Percentiles rank a stretch among this genome's conserved stretches.
phyloP scores from a whole-genome alignment of 2,113 vertebrate genomes.

The Bolborhynchus lineola region DNA sequence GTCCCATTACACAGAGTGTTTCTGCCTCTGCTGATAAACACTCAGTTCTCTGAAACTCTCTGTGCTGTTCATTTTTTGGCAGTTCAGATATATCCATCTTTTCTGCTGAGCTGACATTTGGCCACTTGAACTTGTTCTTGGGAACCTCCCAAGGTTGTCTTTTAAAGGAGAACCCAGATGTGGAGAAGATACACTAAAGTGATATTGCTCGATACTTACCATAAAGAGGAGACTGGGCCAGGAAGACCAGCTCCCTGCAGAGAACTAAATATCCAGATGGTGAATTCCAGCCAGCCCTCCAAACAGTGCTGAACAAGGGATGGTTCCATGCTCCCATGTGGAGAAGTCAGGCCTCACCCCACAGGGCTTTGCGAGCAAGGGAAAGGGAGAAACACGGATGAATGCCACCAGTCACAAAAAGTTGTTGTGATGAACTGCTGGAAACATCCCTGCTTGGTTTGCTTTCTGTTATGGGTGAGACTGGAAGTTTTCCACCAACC shows the following conservation, averaged over 20 bases:
- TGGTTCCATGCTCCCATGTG: not conserved
- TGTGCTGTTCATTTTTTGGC: not conserved
- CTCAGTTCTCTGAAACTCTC: not conserved
- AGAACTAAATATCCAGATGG: slow-evolving; percentile 32
- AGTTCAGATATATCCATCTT: not conserved
- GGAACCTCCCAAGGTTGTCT: not conserved
- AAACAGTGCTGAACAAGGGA: not conserved
- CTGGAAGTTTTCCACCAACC: not conserved
- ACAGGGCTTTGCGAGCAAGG: not conserved
- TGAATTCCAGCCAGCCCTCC: not conserved
- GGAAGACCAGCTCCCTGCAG: not conserved
- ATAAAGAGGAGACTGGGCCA: not conserved
- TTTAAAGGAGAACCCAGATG: not conserved
- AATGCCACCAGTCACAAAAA: not conserved
- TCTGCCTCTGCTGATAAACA: not conserved
- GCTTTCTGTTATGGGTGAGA: not conserved
- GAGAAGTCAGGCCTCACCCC: not conserved
- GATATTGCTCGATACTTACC: not conserved
- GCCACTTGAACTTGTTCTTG: not conserved
- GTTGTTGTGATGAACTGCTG: not conserved
- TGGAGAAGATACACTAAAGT: not conserved
- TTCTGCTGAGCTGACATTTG: not conserved
- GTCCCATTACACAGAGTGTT: not conserved
- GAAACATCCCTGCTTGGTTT: not conserved
- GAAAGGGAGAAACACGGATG: not conserved